Percentiles rank a stretch among this genome's conserved stretches.
These are phyloP conservation scores for Trachelus tabidus DNA, from an alignment of 2,888 invertebrate species.

Conservation along the genomic window DNA sequence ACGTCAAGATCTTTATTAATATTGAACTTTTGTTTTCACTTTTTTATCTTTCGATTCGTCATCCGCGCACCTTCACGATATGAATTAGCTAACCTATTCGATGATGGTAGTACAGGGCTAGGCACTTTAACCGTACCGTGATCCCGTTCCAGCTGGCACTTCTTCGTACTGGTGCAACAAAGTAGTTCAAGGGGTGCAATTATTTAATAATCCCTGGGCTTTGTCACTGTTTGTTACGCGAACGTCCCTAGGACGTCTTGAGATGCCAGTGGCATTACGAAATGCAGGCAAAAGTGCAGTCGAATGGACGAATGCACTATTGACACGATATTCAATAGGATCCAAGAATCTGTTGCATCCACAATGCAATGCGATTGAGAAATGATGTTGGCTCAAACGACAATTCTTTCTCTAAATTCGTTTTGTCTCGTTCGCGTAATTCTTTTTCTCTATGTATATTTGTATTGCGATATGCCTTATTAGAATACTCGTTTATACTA, in stretches of 20 bases:
- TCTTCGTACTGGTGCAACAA: slow-evolving; percentile 38
- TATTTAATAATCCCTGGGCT: slow-evolving; percentile 36
- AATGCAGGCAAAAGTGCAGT: not conserved
- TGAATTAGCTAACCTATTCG: not conserved
- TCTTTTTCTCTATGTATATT: not conserved
- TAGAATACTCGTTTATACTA: not conserved
- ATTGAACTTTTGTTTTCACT: not conserved
- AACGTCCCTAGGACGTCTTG: not conserved
- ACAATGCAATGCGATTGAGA: not conserved
- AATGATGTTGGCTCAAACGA: not conserved
- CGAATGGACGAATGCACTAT: not conserved
- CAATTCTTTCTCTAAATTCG: not conserved
- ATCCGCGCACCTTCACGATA: not conserved
- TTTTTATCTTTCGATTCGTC: not conserved
- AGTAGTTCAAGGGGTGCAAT: slow-evolving; percentile 50
- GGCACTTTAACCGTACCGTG: slow-evolving; percentile 29
- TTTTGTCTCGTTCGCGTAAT: too few relatives aligned
- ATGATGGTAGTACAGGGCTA: slow-evolving; percentile 18
- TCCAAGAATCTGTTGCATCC: not conserved
- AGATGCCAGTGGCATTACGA: not conserved
- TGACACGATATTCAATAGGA: not conserved
- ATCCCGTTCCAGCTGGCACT: slow-evolving; percentile 38
- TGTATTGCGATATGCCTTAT: not conserved
- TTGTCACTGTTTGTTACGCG: not conserved
- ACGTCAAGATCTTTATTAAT: not conserved